Percentiles rank a stretch among this genome's conserved stretches.
Conservation (phyloP, 2,888 invertebrate species). For the Hypsopygia costalis region DNA sequence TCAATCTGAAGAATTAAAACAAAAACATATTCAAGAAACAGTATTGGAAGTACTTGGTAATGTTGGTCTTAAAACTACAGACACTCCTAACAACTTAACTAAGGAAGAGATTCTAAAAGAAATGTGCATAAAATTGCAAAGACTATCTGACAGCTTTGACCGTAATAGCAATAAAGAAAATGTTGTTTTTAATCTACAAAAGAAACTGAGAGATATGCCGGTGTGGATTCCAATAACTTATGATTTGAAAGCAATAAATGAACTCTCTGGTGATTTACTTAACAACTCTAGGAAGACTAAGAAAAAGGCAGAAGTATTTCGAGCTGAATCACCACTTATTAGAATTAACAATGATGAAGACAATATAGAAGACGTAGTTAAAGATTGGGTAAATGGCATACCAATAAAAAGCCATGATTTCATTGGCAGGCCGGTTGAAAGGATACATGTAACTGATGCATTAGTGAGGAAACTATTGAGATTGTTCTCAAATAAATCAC, state of each 20-base stretch:
- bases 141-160: conserved; percentile 7
- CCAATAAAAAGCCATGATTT: conserved; percentile 27
- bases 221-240: conserved; percentile 9
- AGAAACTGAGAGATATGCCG: conserved; percentile 11
- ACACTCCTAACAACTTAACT: conserved; percentile 12
- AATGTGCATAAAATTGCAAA: conserved; percentile 14
- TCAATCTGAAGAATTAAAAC: conserved; percentile 39
- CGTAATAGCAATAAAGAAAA: conserved; percentile 4
- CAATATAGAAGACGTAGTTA: conserved; percentile 27
- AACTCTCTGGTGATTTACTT: neutral
- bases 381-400: conserved; percentile 36
- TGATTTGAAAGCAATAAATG: neutral
- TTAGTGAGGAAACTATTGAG: conserved; percentile 28
- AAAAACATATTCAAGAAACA: conserved; percentile 24
- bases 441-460: conserved; percentile 21
- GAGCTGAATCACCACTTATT: conserved; percentile 17
- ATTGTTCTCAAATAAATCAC: conserved; percentile 22
- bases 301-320: conserved; percentile 12
- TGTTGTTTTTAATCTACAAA: conserved; percentile 2
- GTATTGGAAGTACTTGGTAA: conserved; percentile 31
- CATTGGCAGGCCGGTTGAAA: conserved; percentile 22
- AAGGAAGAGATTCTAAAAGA: conserved; percentile 14
- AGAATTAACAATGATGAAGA: conserved; percentile 4
- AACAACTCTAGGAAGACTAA: neutral
- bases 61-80: conserved; percentile 22